These are phyloP conservation scores for Anthopleura sola DNA, from an alignment of 64 coral and sea anemone genomes.

Conservation along the genomic window DNA sequence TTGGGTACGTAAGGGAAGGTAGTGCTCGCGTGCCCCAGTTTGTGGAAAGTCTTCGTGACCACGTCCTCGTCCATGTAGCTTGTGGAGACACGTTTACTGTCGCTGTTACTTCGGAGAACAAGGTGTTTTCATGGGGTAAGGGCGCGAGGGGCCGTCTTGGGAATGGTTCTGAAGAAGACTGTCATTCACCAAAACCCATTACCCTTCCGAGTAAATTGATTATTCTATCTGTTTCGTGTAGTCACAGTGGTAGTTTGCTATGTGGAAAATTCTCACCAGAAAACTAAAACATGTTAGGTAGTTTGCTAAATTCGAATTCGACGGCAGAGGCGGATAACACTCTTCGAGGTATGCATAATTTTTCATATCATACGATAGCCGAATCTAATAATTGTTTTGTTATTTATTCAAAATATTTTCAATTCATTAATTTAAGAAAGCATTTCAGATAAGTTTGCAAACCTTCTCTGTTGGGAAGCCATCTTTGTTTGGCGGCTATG, in stretches of 20 bases:
- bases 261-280: slow-evolving; percentile 39
- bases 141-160: slow-evolving; percentile 82
- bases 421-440: too few species aligned
- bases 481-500: too few species aligned
- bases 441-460: too few species aligned
- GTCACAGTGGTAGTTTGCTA: slow-evolving; percentile 64
- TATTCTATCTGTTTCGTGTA: slow-evolving; percentile 75
- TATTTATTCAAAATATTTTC: too few species aligned
- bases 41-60: slow-evolving; percentile 57
- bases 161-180: slow-evolving; percentile 57
- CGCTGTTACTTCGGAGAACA: slow-evolving; percentile 59
- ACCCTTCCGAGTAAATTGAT: slow-evolving; percentile 49
- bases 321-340: too few species aligned
- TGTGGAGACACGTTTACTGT: slow-evolving; percentile 94
- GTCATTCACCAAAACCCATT: slow-evolving; percentile 39
- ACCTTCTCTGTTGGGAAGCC: too few species aligned
- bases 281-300: neutral
- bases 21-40: slow-evolving; percentile 39
- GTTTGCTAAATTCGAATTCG: too few species aligned
- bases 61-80: slow-evolving; percentile 50
- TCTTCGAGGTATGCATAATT: too few species aligned
- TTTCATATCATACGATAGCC: too few species aligned
- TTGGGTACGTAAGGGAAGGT: slow-evolving; percentile 65
- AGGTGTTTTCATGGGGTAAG: slow-evolving; percentile 92
- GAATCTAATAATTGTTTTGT: too few species aligned